Base-by-base conservation (phyloP, 2,888 invertebrate genomes). In the Luperina testacea region DNA sequence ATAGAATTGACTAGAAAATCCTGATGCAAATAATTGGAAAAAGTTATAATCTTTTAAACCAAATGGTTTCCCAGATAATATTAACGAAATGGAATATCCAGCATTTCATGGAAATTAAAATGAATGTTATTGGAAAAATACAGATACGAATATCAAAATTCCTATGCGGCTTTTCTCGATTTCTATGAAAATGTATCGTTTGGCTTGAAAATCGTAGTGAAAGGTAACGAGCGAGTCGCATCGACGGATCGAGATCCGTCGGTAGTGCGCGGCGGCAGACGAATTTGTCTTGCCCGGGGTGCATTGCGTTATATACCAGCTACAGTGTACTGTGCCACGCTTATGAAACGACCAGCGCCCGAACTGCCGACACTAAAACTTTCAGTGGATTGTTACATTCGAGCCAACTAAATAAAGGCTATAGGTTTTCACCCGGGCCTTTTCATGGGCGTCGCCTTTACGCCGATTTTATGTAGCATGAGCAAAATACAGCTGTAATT, bases 401-500 rank as follows among this genome's bases (percentile, higher is more conserved):
- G 91, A 94, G 93, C 93, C 92, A 94, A 95, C 95, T 95, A 95
- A 94, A 96, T 94, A 95, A 94, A 95, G 93, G 92, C 94, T 91
- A 93, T 93, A 93, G 93, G 93, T 94, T 94, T 92, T 90, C 91
- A 92, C 91, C 90, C 91, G 90, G 92, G 93, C 90, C 91, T 92
- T 94, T 95, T 94, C 94, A 94, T 94, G 93, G 92, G 94, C 93
- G 94, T 92, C 94, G 93, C 93, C 92, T 96, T 96, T 96, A 95
- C 93, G 92, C 93, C 95, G 92, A 94, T 96, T 96, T 96, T 96
- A 96, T 96, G 95, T 95, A 94, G 93, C 93, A 95, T 93, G 93
- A 94, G 94, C 94, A 91, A 95, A 96, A 96, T 95, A 96, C 94
- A 94, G 92, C 93, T 94, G 95, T 96, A 95, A 96, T 96, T 96